A percentile compares a stretch with the other conserved stretches of the same genome.
phyloP scores from a whole-genome alignment of 2,113 vertebrate species.

The Plestiodon gilberti region DNA sequence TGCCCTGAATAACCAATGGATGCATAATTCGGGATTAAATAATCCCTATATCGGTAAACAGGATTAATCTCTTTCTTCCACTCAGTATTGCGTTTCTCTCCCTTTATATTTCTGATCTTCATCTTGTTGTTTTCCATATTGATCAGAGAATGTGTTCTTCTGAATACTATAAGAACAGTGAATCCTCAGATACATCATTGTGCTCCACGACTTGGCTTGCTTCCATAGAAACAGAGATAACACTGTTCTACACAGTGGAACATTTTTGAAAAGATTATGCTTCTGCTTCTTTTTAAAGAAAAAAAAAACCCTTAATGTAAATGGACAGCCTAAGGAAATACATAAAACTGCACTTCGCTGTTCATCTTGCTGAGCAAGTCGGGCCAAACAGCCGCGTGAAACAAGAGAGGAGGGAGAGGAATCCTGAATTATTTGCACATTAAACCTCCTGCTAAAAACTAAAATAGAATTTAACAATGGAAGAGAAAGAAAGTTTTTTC shows the following conservation, averaged over 20 bases:
- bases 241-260: background rate
- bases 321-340: constrained; percentile 42
- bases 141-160: constrained; percentile 13
- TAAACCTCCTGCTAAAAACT: constrained; percentile 48
- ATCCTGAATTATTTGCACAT: constrained; percentile 41
- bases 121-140: constrained; percentile 41
- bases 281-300: constrained; percentile 22
- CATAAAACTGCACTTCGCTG: constrained; percentile 43
- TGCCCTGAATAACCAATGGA: background rate
- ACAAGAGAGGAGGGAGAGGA: constrained; percentile 32
- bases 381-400: background rate
- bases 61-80: no score
- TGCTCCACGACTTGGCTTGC: background rate
- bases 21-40: background rate
- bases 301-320: constrained; percentile 14
- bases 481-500: background rate
- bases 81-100: background rate
- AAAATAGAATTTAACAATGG: constrained; percentile 14
- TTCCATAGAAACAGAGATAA: constrained; percentile 38
- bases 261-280: constrained; percentile 43
- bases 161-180: constrained; percentile 2
- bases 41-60: background rate
- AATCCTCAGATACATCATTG: constrained; percentile 37
- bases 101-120: constrained; percentile 3
- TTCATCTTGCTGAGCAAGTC: constrained; percentile 55